Base-by-base conservation (phyloP, 2,113 vertebrate genomes). In the Xenopus laevis region DNA sequence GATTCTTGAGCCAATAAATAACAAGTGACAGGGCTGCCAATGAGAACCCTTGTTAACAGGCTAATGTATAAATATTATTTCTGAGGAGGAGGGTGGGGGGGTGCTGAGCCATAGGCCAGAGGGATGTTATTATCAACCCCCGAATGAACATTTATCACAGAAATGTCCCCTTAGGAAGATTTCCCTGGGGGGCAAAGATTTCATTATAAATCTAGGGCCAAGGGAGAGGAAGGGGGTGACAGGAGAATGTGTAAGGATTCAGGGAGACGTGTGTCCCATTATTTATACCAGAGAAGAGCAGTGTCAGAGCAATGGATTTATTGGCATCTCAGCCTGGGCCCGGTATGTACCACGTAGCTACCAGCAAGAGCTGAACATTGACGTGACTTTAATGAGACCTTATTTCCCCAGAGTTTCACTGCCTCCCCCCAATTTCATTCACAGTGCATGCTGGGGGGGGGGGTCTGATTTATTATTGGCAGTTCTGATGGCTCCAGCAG, bases 321-420 rank as follows among this genome's bases (percentile, higher is more conserved):
- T 75, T 18, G 46, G 65, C n/a, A 4, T 33, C 52, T 68, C 57
- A 13, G 44, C 55, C 18, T 18, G 33, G 21, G 55, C 63, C 45
- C 40, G 0, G 17, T 74, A 53, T 47, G 20, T 74, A 33, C 27
- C 50, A 20, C 67, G 72, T 74, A 67, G 72, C 66, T 68, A 64
- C 27, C 63, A 67, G 72, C 64, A 60, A 40, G 46, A 44, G 65
- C 20, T 74, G 15, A n/a, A 67, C 65, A 68, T 50, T 52, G 57
- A 52, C 58, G 27, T 44, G 23, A 44, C 4, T 44, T 50, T 74
- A 68, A 74, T 74, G 58, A 74, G 65, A 67, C 60, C 23, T 74
- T 61, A 74, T 74, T 74, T 74, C 72, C 57, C 72, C 27, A 52
- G 72, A 66, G 63, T 55, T 55, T 16, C 9, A 11, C 40, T 11